These are phyloP conservation scores for Cantharis rustica DNA, from an alignment of 2,888 invertebrate species.

Conservation along the genomic window DNA sequence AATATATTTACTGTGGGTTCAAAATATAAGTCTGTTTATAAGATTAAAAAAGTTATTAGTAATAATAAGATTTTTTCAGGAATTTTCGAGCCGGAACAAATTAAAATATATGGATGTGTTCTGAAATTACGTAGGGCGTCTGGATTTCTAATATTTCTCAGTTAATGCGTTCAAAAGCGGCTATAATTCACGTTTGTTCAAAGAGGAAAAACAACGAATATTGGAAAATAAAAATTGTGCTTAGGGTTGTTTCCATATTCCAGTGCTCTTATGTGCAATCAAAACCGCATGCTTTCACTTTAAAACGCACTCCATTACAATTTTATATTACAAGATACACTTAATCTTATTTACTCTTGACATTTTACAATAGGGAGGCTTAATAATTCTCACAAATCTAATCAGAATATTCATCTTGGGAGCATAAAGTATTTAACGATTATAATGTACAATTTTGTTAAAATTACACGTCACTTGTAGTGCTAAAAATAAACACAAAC, in stretches of 20 bases:
- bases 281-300: neutral
- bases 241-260: neutral
- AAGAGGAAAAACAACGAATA: too few species aligned
- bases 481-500: neutral
- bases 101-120: neutral
- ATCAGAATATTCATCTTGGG: neutral
- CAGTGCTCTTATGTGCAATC: neutral
- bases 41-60: neutral
- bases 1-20: neutral
- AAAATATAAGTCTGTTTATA: neutral
- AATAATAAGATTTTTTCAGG: neutral
- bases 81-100: neutral
- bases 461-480: neutral
- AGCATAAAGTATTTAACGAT: neutral
- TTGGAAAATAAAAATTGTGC: neutral
- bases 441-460: neutral
- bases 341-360: constrained; percentile 2
- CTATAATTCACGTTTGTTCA: too few species aligned
- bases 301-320: neutral
- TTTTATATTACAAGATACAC: neutral
- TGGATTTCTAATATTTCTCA: neutral
- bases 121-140: neutral
- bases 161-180: too few species aligned
- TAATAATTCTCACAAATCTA: neutral
- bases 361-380: neutral